phyloP scores from a whole-genome alignment of 2,113 vertebrate genomes.

The Perca fluviatilis region DNA sequence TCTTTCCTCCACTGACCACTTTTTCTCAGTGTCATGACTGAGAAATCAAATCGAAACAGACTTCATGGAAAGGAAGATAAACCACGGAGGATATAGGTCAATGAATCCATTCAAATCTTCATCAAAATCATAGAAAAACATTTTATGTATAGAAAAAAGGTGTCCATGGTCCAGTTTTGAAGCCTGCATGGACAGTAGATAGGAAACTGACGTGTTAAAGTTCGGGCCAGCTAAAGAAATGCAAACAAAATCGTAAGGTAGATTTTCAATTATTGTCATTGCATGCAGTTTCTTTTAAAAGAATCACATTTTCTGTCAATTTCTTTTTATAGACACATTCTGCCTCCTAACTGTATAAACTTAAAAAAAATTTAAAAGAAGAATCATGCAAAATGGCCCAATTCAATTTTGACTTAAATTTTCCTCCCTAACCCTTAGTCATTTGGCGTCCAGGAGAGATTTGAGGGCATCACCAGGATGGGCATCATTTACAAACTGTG shows the following conservation, averaged over 20 bases:
- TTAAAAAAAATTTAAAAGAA: background rate
- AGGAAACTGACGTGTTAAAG: too few relatives aligned
- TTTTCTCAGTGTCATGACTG: background rate
- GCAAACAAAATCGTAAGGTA: background rate
- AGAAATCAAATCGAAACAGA: too few relatives aligned
- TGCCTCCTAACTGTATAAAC: background rate
- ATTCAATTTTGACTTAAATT: background rate
- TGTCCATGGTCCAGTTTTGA: background rate
- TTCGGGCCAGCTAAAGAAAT: constrained; percentile 2
- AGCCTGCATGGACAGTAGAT: background rate
- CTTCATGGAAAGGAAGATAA: background rate
- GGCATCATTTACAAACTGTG: too few relatives aligned
- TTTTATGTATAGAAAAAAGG: too few relatives aligned
- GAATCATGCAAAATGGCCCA: too few relatives aligned
- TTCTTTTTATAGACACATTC: background rate
- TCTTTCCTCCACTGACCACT: too few relatives aligned
- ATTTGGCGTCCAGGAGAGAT: background rate
- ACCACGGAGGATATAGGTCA: too few relatives aligned
- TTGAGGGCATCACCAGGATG: too few relatives aligned
- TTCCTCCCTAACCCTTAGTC: background rate
- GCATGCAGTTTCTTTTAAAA: background rate
- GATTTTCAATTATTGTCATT: background rate
- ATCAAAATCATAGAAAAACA: too few relatives aligned
- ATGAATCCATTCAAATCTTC: background rate
- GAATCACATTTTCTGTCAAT: background rate